Conservation (phyloP, 1,140 invertebrate species). For the Marisa cornuarietis region DNA sequence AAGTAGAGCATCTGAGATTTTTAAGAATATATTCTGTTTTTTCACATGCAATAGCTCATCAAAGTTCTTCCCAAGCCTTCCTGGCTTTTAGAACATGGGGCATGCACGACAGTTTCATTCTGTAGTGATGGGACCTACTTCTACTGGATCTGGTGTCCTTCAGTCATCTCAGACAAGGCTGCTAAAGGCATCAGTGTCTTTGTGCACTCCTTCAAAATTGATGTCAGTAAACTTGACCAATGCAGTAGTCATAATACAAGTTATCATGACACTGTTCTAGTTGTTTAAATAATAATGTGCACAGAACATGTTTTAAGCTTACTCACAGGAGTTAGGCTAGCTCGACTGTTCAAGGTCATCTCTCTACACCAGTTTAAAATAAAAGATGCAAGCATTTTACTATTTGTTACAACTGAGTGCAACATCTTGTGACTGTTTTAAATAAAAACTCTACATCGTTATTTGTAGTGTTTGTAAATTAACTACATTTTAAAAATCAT, state of each 20-base stretch:
- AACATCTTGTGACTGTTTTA: no score
- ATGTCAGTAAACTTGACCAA: slow-evolving; percentile 38
- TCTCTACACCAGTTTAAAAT: no score
- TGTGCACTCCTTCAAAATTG: slow-evolving; percentile 49
- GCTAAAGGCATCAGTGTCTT: slow-evolving; percentile 55
- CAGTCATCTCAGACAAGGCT: slow-evolving; percentile 49
- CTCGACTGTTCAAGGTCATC: no score
- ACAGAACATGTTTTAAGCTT: no score
- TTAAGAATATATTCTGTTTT: not conserved
- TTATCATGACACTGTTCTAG: no score
- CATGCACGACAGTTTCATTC: slow-evolving; percentile 58
- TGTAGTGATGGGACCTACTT: slow-evolving; percentile 61
- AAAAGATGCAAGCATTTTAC: no score
- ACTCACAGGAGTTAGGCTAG: no score
- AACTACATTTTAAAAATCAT: not conserved
- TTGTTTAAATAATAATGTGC: no score
- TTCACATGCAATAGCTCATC: slow-evolving; percentile 16
- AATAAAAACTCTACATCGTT: no score
- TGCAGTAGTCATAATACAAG: no score
- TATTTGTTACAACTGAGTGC: no score
- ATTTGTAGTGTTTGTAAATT: not conserved
- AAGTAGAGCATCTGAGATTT: not conserved
- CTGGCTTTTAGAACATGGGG: slow-evolving; percentile 31
- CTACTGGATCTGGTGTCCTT: slow-evolving; percentile 64
- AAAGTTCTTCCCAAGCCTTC: slow-evolving; percentile 50